Percentiles rank a stretch among this genome's conserved stretches.
These are phyloP conservation scores for Bombus sibiricus DNA, from an alignment of 1,140 invertebrate species.

Conservation along the genomic window DNA sequence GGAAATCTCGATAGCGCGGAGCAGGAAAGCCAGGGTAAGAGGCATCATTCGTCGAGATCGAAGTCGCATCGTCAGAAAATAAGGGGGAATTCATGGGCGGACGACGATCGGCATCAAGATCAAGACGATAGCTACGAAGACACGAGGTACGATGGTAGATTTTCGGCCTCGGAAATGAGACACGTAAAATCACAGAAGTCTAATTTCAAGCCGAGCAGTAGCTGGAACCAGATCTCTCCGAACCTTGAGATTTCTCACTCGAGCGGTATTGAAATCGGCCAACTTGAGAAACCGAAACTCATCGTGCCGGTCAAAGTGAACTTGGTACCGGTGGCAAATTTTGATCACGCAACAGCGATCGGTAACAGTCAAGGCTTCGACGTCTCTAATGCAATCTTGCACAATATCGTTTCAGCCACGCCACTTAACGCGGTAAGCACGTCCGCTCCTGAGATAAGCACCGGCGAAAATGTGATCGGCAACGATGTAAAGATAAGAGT, in stretches of 20 bases:
- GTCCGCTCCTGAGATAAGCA: slow-evolving; percentile 62
- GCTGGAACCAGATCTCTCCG: slow-evolving; percentile 75
- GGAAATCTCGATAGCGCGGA: slow-evolving; percentile 50
- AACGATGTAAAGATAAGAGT: slow-evolving; percentile 54
- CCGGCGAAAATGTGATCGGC: slow-evolving; percentile 48
- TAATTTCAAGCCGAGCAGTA: slow-evolving; percentile 36
- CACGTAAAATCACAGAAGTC: slow-evolving; percentile 33
- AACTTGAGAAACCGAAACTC: slow-evolving; percentile 77
- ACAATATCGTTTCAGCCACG: slow-evolving; percentile 71
- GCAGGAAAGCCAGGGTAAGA: slow-evolving; percentile 60
- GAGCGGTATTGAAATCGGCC: slow-evolving; percentile 72
- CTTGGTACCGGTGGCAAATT: slow-evolving; percentile 74
- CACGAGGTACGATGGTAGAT: slow-evolving; percentile 16
- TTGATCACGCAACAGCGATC: slow-evolving; percentile 78
- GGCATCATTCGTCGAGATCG: slow-evolving; percentile 52
- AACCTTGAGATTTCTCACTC: slow-evolving; percentile 73
- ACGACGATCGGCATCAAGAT: slow-evolving; percentile 63
- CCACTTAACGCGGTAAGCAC: slow-evolving; percentile 48
- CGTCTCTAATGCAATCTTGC: slow-evolving; percentile 76
- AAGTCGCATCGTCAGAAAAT: slow-evolving; percentile 69
- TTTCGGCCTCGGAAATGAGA: slow-evolving; percentile 32
- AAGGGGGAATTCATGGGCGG: slow-evolving; percentile 68
- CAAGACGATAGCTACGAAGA: slow-evolving; percentile 69
- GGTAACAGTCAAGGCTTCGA: slow-evolving; percentile 80
- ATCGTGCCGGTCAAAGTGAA: slow-evolving; percentile 76